Conservation (phyloP, 2,113 vertebrate genomes). For the Engraulis encrasicolus region DNA sequence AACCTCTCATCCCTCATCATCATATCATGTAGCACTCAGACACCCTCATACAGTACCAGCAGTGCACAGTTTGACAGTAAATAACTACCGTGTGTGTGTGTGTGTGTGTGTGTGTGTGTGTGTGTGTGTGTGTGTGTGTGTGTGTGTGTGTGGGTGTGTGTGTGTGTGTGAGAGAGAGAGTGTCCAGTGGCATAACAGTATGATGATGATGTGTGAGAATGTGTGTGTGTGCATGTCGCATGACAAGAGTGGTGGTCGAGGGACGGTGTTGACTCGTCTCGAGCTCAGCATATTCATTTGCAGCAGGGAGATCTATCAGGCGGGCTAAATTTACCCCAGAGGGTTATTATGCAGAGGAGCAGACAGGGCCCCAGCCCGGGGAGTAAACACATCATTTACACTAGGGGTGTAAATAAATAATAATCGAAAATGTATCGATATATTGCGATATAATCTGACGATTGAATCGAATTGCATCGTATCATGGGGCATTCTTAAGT, state of each 20-base stretch:
- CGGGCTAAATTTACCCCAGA: slow-evolving; percentile 32
- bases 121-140: neutral
- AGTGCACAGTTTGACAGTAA: slow-evolving; percentile 9
- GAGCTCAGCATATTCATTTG: slow-evolving; percentile 8
- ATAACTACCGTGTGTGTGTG: neutral
- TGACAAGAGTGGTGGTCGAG: neutral
- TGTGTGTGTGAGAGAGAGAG: neutral
- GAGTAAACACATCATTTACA: slow-evolving; percentile 34
- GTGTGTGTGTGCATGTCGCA: slow-evolving; percentile 2
- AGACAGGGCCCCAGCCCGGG: too few species aligned
- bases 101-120: neutral
- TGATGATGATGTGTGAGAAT: neutral
- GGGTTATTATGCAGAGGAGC: slow-evolving; percentile 34
- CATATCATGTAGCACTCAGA: neutral
- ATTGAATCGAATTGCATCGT: too few species aligned
- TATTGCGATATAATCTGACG: too few species aligned
- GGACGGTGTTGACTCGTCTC: too few species aligned
- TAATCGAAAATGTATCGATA: too few species aligned
- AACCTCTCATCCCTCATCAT: neutral
- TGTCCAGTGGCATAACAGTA: neutral
- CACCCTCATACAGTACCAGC: neutral
- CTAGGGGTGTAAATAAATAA: too few species aligned
- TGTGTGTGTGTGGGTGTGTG: neutral
- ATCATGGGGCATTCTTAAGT: too few species aligned
- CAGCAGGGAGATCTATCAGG: slow-evolving; percentile 20